Conservation (phyloP, 1,140 invertebrate genomes). For the Tribolium castaneum region DNA sequence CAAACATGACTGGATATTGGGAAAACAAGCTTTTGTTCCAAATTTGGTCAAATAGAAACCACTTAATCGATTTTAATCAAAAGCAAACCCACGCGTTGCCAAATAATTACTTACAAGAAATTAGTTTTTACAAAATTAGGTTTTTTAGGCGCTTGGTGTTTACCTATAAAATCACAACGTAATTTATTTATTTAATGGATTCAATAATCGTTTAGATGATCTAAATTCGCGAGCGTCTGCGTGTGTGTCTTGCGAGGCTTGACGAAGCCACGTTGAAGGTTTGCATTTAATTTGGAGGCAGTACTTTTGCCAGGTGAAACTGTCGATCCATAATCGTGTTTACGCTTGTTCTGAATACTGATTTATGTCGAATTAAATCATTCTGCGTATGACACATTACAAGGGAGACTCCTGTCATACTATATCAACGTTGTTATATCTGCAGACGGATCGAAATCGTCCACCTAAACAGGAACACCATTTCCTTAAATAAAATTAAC, state of each 20-base stretch:
- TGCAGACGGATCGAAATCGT: constrained; percentile 13
- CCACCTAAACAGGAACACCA: neutral
- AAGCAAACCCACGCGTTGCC: neutral
- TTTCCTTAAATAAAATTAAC: constrained; percentile 9
- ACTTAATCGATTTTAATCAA: neutral
- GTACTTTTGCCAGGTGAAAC: constrained; percentile 32
- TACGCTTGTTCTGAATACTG: constrained; percentile 39
- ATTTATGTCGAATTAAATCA: constrained; percentile 39
- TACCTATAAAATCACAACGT: no score
- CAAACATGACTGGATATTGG: neutral
- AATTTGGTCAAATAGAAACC: neutral
- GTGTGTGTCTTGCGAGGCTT: neutral
- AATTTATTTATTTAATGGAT: neutral
- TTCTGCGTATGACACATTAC: constrained; percentile 42
- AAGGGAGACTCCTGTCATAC: constrained; percentile 35
- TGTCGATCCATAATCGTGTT: constrained; percentile 41
- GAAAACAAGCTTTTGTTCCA: neutral
- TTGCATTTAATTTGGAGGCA: constrained; percentile 10
- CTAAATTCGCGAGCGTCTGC: constrained; percentile 1
- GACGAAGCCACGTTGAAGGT: neutral
- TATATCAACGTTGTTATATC: constrained; percentile 26
- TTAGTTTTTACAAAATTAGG: neutral
- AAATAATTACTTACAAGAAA: neutral
- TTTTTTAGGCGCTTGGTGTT: no score
- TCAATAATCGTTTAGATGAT: neutral